These are phyloP conservation scores for Drosophila yooni DNA, from an alignment of 2,888 invertebrate genomes.

Conservation along the genomic window DNA sequence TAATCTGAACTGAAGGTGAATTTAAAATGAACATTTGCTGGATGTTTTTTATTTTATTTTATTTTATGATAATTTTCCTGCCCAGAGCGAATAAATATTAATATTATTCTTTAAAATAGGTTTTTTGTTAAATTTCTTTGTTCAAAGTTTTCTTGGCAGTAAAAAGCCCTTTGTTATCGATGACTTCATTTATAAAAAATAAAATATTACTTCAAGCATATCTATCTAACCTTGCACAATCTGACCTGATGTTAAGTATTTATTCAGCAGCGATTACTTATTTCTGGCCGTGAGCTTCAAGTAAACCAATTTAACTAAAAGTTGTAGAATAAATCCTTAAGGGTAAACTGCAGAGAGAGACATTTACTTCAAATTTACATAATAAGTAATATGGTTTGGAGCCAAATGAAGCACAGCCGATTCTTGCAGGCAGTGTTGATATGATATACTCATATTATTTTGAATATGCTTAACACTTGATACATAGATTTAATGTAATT, in stretches of 20 bases:
- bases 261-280: slow-evolving; percentile 32
- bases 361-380: background rate
- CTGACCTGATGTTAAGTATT: slow-evolving; percentile 25
- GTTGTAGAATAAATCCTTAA: background rate
- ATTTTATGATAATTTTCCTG: background rate
- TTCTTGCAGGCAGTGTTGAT: background rate
- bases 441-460: background rate
- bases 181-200: background rate
- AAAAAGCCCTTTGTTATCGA: background rate
- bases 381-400: background rate
- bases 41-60: background rate
- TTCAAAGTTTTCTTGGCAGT: background rate
- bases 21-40: background rate
- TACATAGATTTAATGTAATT: background rate
- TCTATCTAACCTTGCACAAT: background rate
- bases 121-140: no score
- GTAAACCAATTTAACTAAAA: slow-evolving; percentile 2
- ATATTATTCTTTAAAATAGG: background rate
- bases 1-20: background rate
- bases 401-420: background rate
- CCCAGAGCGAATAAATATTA: background rate
- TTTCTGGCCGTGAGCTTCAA: slow-evolving; percentile 8
- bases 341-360: background rate
- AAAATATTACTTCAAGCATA: background rate
- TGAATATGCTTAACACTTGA: background rate